Base-by-base conservation (phyloP, 2,888 invertebrate species). In the Thereva unica region DNA sequence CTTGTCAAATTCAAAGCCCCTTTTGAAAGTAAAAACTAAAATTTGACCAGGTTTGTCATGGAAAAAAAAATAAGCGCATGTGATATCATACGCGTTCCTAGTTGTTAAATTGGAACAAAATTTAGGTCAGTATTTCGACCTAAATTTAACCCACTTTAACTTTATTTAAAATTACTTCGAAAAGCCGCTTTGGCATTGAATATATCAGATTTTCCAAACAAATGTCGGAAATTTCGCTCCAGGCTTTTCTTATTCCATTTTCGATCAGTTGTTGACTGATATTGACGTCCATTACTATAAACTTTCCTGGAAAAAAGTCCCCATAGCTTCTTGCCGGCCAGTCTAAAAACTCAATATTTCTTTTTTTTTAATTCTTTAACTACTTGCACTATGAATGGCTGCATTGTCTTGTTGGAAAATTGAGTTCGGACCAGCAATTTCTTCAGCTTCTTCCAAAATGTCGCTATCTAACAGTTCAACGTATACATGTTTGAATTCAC, bases 11-110 rank as follows among this genome's bases (percentile, higher is more conserved):
- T 10, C n/a, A 45, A 45, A 45, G 45, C n/a, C n/a, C n/a, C 12
- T 45, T 45, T n/a, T 45, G 45, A 45, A 45, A 45, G 6, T 45
- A 45, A 45, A 45, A 45, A 45, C 45, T 10, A 45, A 45, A 45
- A 45, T 4, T 45, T 45, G 45, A 45, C 45, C 45, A 4, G 3
- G 12, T 4, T 45, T 45, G 4, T 45, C 45, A 45, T 45, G 45
- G 45, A 45, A 45, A 45, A 10, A 45, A 45, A 45, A 45, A 45
- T 45, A 45, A 45, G 12, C 42, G 6, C 45, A 45, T 45, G 45
- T 45, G n/a, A 6, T 45, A 45, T 45, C 12, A 45, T 45, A 45
- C 45, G 6, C 12, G 12, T 45, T 10, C 12, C n/a, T 45, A 45
- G 45, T 45, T 45, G 42, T 45, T 45, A 5, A 6, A 4, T 45